These are phyloP conservation scores for Heliconius sara DNA, from an alignment of 2,888 invertebrate species.

Conservation along the genomic window DNA sequence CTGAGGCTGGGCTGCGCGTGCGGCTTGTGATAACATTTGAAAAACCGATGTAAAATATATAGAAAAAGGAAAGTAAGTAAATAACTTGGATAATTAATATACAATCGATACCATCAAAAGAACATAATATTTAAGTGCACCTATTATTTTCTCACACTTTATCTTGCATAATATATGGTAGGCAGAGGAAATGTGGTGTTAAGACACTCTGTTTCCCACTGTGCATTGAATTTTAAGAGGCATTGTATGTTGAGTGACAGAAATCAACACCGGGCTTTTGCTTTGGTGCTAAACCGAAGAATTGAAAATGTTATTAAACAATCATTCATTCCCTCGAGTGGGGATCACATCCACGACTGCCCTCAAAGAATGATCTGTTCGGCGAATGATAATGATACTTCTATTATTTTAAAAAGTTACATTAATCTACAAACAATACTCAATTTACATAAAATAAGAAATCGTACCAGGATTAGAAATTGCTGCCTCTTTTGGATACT, in stretches of 20 bases:
- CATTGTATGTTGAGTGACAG: no score
- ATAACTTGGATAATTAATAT: neutral
- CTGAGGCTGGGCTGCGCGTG: slow-evolving; percentile 22
- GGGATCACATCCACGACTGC: no score
- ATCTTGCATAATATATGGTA: no score
- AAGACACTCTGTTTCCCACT: no score
- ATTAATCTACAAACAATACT: neutral
- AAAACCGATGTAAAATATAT: neutral
- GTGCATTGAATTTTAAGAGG: no score
- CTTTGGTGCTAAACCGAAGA: no score
- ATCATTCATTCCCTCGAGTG: no score
- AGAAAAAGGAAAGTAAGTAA: neutral
- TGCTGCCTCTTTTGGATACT: neutral
- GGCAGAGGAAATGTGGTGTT: no score
- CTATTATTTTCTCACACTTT: no score
- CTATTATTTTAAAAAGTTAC: neutral
- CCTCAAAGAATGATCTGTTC: no score
- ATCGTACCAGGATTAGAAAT: neutral
- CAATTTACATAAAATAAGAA: neutral
- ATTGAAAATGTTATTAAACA: no score
- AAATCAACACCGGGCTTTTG: no score
- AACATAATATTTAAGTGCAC: neutral
- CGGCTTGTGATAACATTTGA: slow-evolving; percentile 12
- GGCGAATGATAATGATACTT: neutral
- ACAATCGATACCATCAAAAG: neutral